phyloP scores from a whole-genome alignment of 2,797 vertebrate species.

The Chelon auratus region DNA sequence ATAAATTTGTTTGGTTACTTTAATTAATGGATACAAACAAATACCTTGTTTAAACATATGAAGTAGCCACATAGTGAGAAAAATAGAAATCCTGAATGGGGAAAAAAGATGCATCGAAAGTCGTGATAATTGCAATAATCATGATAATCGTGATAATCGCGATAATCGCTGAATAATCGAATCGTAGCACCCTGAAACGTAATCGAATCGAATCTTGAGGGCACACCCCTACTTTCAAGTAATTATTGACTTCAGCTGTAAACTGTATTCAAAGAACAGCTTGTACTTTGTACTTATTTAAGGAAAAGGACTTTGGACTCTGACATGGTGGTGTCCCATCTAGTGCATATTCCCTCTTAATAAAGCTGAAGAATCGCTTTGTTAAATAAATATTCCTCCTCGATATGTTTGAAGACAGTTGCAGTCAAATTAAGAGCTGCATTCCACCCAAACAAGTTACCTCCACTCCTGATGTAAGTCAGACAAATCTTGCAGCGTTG shows the following conservation, averaged over 20 bases:
- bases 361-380: neutral
- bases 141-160: too few species aligned
- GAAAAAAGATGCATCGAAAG: too few species aligned
- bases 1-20: too few species aligned
- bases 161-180: too few species aligned
- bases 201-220: too few species aligned
- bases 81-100: too few species aligned
- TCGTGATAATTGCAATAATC: too few species aligned
- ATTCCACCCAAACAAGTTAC: slow-evolving; percentile 24
- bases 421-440: slow-evolving; percentile 29
- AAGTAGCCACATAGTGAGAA: too few species aligned
- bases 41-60: too few species aligned
- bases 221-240: too few species aligned
- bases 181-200: too few species aligned
- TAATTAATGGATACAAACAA: too few species aligned
- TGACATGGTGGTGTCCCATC: neutral
- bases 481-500: slow-evolving; percentile 24
- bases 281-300: neutral
- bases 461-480: slow-evolving; percentile 22
- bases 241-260: neutral
- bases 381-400: slow-evolving; percentile 2
- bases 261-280: neutral
- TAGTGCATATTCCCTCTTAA: slow-evolving; percentile 6
- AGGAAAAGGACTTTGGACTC: neutral
- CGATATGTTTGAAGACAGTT: slow-evolving; percentile 12